Conservation (phyloP, 1,140 invertebrate species). For the Forficula auricularia region DNA sequence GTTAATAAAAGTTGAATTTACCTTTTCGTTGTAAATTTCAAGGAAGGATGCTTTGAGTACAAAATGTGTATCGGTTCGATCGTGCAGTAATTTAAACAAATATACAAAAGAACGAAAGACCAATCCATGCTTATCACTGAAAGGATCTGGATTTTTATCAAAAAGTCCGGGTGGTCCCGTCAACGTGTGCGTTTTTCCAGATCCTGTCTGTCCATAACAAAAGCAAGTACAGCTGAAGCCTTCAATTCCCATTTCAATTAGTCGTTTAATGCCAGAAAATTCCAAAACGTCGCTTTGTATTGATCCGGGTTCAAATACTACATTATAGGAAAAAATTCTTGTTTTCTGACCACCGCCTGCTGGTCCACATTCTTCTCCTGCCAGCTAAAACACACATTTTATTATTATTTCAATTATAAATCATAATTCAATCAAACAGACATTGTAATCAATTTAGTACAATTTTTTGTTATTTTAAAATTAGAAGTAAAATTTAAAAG, state of each 20-base stretch:
- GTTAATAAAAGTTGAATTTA: no score
- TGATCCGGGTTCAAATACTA: constrained; percentile 73
- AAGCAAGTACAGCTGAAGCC: constrained; percentile 85
- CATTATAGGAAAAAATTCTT: constrained; percentile 69
- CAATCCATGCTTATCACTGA: constrained; percentile 57
- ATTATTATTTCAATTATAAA: neutral
- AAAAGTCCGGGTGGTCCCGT: constrained; percentile 79
- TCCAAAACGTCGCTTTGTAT: constrained; percentile 48
- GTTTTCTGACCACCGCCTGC: constrained; percentile 37
- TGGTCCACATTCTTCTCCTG: constrained; percentile 16
- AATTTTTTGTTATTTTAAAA: neutral
- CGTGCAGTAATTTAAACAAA: constrained; percentile 65
- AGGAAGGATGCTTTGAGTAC: constrained; percentile 83
- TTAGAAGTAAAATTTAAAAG: neutral
- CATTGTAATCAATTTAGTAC: neutral
- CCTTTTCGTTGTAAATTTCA: constrained; percentile 93
- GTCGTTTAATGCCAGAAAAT: constrained; percentile 53
- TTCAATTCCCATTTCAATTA: constrained; percentile 82
- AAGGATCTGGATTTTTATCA: constrained; percentile 37
- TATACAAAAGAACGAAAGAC: constrained; percentile 80
- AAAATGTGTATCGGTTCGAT: constrained; percentile 58
- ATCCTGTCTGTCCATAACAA: constrained; percentile 94
- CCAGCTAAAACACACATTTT: constrained; percentile 9
- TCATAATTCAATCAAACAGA: neutral
- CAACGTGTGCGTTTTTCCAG: constrained; percentile 88